Evolutionary conservation across 2,113 vertebrate genomes (phyloP).

Genomic region (Catharus fuscescens): DNA sequence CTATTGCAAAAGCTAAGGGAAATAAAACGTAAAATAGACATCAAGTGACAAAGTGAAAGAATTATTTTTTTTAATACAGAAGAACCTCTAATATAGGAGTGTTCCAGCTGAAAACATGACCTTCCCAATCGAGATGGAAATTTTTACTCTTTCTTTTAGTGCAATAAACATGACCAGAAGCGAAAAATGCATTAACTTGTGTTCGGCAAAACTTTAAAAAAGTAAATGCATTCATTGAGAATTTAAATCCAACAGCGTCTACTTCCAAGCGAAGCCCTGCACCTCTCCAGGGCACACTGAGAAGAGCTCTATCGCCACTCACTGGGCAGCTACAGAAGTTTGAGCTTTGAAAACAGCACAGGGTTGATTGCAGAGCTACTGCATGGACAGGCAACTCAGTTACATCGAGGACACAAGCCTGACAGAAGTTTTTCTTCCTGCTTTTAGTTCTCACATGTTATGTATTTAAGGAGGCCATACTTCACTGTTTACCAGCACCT

Average conservation of each 20-base stretch:
- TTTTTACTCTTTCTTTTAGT: not conserved
- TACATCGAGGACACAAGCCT: fast-evolving
- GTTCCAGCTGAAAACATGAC: not conserved
- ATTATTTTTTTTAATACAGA: not conserved
- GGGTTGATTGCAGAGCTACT: fast-evolving
- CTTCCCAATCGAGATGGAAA: not conserved
- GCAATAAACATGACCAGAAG: not conserved
- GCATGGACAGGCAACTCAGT: not conserved
- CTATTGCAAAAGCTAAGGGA: not conserved
- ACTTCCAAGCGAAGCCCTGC: not conserved
- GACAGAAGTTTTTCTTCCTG: not conserved
- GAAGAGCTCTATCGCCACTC: conserved; percentile 40
- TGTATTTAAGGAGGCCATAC: not conserved
- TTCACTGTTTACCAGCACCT: not conserved
- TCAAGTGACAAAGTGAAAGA: not conserved
- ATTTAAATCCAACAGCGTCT: fast-evolving
- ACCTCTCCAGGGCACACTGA: fast-evolving
- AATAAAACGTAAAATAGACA: not conserved
- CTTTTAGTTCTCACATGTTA: not conserved
- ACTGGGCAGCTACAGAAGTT: not conserved
- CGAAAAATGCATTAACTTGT: fast-evolving
- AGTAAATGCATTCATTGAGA: not conserved
- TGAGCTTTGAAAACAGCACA: not conserved
- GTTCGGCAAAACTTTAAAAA: not conserved
- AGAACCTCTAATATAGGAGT: not conserved